phyloP scores from a whole-genome alignment of 2,113 vertebrate genomes.

The Meles meles region DNA sequence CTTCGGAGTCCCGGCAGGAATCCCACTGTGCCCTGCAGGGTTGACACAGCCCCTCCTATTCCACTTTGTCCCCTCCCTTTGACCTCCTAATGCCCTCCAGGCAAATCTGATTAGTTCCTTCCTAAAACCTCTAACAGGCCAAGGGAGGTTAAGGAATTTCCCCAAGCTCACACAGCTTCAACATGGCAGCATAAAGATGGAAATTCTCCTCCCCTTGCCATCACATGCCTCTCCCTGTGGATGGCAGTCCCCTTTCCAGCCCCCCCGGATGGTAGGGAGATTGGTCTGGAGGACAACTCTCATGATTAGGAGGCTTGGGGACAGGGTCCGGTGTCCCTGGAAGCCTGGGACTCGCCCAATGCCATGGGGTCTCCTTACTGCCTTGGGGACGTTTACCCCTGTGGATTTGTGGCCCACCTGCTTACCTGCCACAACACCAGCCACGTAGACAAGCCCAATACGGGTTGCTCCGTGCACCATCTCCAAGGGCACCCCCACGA shows the following conservation, averaged over 20 bases:
- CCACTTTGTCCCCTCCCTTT: background rate
- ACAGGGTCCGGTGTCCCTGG: background rate
- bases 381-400: background rate
- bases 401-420: slow-evolving; percentile 53
- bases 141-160: background rate
- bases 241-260: background rate
- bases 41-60: background rate
- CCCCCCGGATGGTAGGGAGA: background rate
- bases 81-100: background rate
- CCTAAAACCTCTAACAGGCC: background rate
- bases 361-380: background rate
- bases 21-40: background rate
- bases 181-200: fast-evolving
- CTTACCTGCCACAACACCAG: slow-evolving; percentile 98
- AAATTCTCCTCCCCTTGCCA: background rate
- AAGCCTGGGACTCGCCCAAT: background rate
- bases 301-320: background rate
- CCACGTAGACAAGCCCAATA: slow-evolving; percentile 94
- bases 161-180: background rate
- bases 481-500: slow-evolving; percentile 97
- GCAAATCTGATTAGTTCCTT: background rate
- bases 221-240: background rate
- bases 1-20: too few relatives aligned
- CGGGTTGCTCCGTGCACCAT: slow-evolving; percentile 96
- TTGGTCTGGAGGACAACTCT: background rate